These are phyloP conservation scores for Drosophila takahashii DNA, from an alignment of 1,140 invertebrate species.

Conservation along the genomic window DNA sequence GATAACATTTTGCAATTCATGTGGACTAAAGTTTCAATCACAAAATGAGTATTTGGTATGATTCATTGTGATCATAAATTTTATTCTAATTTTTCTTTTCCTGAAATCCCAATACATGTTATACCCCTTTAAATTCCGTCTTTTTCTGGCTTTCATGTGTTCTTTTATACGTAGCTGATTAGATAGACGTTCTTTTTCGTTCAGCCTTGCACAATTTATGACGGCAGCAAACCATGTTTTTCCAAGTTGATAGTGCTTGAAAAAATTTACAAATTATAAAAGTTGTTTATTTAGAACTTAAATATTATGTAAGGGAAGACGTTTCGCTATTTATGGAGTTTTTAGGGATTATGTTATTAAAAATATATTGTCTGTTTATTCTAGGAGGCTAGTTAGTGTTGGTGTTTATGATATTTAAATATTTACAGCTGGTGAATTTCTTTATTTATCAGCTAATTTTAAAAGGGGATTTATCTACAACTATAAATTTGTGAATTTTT, in stretches of 20 bases:
- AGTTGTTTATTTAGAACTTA: slow-evolving; percentile 21
- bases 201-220: slow-evolving; percentile 77
- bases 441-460: background rate
- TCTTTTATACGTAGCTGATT: slow-evolving; percentile 51
- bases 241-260: slow-evolving; percentile 23
- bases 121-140: slow-evolving; percentile 11
- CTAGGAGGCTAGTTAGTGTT: background rate
- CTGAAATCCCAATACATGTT: slow-evolving; percentile 10
- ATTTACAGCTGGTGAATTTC: too few relatives aligned
- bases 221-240: slow-evolving; percentile 34
- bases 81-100: slow-evolving; percentile 15
- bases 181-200: slow-evolving; percentile 55
- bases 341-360: slow-evolving; percentile 1
- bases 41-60: slow-evolving; percentile 23
- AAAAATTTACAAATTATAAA: slow-evolving; percentile 14
- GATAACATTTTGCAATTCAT: slow-evolving; percentile 33
- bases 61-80: slow-evolving; percentile 51
- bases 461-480: background rate
- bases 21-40: slow-evolving; percentile 1
- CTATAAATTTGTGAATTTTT: background rate
- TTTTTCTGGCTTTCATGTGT: slow-evolving; percentile 18
- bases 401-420: background rate
- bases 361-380: background rate
- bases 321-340: slow-evolving; percentile 23
- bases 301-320: slow-evolving; percentile 10